Evolutionary conservation across 2,888 invertebrate species (phyloP).

Genomic region (Gibbula magus): DNA sequence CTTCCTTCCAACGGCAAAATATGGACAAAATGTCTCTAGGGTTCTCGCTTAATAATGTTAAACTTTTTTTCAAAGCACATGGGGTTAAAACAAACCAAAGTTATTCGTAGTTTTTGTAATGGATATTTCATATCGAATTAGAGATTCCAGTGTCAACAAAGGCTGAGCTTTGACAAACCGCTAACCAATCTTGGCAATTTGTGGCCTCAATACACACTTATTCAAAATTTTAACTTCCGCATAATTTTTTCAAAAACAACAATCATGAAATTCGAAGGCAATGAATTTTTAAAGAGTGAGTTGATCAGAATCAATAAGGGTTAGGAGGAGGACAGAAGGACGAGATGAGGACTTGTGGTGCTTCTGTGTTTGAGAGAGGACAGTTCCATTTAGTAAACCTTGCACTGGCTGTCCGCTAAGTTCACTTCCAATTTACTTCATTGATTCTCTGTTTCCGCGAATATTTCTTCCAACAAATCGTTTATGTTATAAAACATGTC

Average conservation of each 20-base stretch:
- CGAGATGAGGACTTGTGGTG: too few species aligned
- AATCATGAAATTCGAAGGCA: neutral
- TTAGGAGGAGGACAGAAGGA: too few species aligned
- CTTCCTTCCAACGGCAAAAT: neutral
- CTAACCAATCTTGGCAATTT: neutral
- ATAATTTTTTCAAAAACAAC: neutral
- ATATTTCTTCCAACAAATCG: too few species aligned
- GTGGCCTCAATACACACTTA: neutral
- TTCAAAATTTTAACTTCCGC: neutral
- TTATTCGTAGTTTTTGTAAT: conserved; percentile 4
- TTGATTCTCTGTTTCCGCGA: too few species aligned
- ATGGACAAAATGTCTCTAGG: conserved; percentile 1
- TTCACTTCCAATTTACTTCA: too few species aligned
- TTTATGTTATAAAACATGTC: too few species aligned
- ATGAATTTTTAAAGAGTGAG: neutral
- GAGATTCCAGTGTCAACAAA: neutral
- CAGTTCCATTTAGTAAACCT: too few species aligned
- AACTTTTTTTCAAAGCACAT: neutral
- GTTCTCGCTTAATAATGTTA: neutral
- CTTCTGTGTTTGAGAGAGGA: too few species aligned
- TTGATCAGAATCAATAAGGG: neutral
- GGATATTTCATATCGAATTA: conserved; percentile 11
- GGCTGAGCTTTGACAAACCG: neutral
- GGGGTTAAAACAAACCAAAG: conserved; percentile 5
- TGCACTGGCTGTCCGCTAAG: too few species aligned